Percentiles rank a stretch among this genome's conserved stretches.
Evolutionary conservation across 2,797 vertebrate species (phyloP).

Genomic region (Lepus oiostolus): DNA sequence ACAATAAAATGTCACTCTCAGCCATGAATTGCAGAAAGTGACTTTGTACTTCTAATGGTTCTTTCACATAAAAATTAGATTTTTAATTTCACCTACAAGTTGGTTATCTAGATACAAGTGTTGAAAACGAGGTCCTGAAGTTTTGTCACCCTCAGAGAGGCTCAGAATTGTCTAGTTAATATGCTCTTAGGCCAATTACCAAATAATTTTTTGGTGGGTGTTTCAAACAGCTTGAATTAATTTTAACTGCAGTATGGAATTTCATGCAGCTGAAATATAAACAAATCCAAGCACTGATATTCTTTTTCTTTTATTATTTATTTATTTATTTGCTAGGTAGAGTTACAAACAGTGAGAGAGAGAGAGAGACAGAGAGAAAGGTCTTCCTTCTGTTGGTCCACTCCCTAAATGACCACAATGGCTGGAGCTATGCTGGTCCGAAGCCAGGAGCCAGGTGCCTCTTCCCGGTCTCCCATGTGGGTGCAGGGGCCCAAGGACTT

Average conservation of each 20-base stretch:
- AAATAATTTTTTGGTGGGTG: conserved; percentile 12
- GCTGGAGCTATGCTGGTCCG: too few relatives aligned
- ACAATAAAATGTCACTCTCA: neutral
- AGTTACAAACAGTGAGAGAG: too few relatives aligned
- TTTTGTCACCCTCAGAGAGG: neutral
- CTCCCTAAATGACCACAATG: too few relatives aligned
- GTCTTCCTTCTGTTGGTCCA: too few relatives aligned
- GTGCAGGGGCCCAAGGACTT: too few relatives aligned
- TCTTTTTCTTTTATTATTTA: neutral
- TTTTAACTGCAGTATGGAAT: conserved; percentile 33
- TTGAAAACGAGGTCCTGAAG: neutral
- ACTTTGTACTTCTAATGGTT: neutral
- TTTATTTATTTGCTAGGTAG: too few relatives aligned
- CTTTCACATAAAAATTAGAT: neutral
- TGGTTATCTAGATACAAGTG: neutral
- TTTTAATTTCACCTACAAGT: conserved; percentile 39
- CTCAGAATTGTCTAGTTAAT: neutral
- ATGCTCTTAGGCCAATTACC: conserved; percentile 42
- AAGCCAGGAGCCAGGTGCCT: too few relatives aligned
- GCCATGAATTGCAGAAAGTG: neutral
- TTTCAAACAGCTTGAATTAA: conserved; percentile 1
- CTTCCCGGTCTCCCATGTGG: too few relatives aligned
- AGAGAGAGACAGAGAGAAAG: too few relatives aligned
- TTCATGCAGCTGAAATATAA: neutral
- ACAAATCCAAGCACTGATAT: neutral